Evolutionary conservation across 2,888 invertebrate genomes (phyloP), one percentile per base, ranked within the genome.

Genomic region (Dichetophora obliterata): DNA sequence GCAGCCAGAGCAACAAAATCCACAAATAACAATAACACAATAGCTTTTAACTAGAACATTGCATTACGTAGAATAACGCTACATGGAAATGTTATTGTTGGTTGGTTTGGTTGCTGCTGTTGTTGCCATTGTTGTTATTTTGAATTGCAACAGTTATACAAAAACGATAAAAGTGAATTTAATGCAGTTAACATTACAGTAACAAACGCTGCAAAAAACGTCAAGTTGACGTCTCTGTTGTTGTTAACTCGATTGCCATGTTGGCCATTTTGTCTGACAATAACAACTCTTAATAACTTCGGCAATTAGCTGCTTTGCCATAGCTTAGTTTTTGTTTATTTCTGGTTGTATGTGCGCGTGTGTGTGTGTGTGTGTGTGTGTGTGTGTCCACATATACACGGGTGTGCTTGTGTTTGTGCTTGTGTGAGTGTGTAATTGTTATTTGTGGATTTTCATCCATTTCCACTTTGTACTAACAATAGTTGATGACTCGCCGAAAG

Each of bases 1-100:
- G 76, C 77, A 79, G 66, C 66, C 80, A 75, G 27, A 61, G 50
- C n/a, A 61, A 50, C 61, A 31, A 63, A 8, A 61, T 63, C 31
- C 43, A 22, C 11, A 11, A 37, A 57, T 34, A 16, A 68, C 22
- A 59, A 43, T 43, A 43, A 43, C 43, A 43, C 14, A 43, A 43
- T 43, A 43, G 11, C 43, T 43, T 43, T 14, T 11, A 59, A 65
- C 65, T 65, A 19, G 19, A 59, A 34, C 52, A 9, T 52, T 22
- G 61, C 61, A 59, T 59, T n/a, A n/a, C n/a, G n/a, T n/a, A n/a
- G n/a, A n/a, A n/a, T n/a, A n/a, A 27, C 43, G 27, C 48, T 22
- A n/a, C 66, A 22, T n/a, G 11, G 14, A 43, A 9, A 24, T 48
- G 27, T 59, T 72, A 37, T 43, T 37, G 48, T 9, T 31, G 11